Evolutionary conservation across 2,888 invertebrate genomes (phyloP).

Genomic region (Ophonus ardosiacus): DNA sequence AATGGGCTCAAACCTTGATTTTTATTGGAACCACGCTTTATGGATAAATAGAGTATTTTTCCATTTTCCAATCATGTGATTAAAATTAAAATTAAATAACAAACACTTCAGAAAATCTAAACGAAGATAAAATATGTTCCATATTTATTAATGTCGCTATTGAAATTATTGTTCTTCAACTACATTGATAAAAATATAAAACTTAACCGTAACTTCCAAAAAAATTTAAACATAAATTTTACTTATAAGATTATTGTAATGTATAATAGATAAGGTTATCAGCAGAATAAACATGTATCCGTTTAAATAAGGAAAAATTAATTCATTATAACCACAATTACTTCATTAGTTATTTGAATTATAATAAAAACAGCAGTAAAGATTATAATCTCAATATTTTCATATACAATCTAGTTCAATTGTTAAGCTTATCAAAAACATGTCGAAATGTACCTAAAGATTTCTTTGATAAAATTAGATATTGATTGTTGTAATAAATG

Average conservation of each 20-base stretch:
- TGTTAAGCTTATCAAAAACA: background rate
- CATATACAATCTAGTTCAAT: background rate
- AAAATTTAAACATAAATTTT: background rate
- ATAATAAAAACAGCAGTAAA: background rate
- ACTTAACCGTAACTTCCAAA: background rate
- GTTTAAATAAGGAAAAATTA: slow-evolving; percentile 8
- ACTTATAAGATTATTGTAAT: background rate
- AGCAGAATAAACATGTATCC: background rate
- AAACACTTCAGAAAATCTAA: background rate
- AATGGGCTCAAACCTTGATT: too few species aligned
- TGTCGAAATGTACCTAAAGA: background rate
- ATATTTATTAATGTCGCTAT: background rate
- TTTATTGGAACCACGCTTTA: too few species aligned
- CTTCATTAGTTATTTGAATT: background rate
- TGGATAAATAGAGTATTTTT: too few species aligned
- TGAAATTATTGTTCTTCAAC: background rate
- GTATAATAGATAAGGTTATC: background rate
- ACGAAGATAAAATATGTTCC: background rate
- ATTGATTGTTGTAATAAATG: background rate
- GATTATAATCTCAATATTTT: background rate
- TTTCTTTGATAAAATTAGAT: background rate
- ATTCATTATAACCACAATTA: background rate
- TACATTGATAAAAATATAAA: background rate
- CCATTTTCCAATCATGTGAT: too few species aligned
- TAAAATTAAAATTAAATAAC: too few species aligned